phyloP scores from a whole-genome alignment of 1,140 invertebrate species.

The Pseudomyrmex dendroicus region DNA sequence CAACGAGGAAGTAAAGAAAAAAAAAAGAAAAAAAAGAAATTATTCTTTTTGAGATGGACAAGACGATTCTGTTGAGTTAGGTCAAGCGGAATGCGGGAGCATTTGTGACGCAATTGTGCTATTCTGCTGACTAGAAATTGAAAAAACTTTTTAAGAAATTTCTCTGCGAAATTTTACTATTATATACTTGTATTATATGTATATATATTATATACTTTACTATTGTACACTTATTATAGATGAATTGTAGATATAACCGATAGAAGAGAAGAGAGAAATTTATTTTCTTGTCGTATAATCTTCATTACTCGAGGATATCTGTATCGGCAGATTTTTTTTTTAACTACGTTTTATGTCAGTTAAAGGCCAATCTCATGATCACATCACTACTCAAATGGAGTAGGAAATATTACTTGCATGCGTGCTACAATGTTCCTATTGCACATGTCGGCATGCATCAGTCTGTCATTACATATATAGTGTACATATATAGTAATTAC shows the following conservation, averaged over 20 bases:
- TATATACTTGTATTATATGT: too few relatives aligned
- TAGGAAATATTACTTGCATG: not conserved
- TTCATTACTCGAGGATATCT: not conserved
- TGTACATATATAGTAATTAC: not conserved
- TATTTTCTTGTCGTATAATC: not conserved
- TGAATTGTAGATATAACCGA: not conserved
- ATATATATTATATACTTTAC: too few relatives aligned
- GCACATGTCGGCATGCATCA: not conserved
- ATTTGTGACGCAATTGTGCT: too few relatives aligned
- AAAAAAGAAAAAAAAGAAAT: slow-evolving; percentile 21
- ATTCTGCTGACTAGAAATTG: too few relatives aligned
- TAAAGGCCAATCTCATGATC: slow-evolving; percentile 18
- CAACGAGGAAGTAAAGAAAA: slow-evolving; percentile 49
- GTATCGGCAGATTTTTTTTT: slow-evolving; percentile 14
- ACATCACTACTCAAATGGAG: not conserved
- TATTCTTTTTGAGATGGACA: slow-evolving; percentile 36
- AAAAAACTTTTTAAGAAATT: not conserved
- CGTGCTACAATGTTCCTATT: not conserved
- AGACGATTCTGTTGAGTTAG: slow-evolving; percentile 5
- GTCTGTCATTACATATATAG: slow-evolving; percentile 19
- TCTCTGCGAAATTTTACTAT: not conserved
- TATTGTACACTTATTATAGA: not conserved
- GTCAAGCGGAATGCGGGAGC: not conserved
- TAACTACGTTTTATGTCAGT: slow-evolving; percentile 7
- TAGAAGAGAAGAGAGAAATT: not conserved